phyloP scores from a whole-genome alignment of 2,888 invertebrate species.

The Argynnis bischoffii region DNA sequence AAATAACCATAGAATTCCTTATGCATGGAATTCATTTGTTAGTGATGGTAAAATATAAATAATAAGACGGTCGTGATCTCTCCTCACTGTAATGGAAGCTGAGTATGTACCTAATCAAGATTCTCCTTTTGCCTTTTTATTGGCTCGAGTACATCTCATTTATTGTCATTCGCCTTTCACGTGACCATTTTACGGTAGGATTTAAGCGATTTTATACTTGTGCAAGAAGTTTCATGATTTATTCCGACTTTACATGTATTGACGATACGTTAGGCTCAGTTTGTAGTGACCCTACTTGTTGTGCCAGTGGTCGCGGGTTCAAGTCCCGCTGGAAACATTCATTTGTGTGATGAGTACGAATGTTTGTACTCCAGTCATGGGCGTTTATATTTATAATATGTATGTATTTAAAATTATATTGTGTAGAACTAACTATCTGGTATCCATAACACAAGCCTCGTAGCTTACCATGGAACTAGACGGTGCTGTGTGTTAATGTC shows the following conservation, averaged over 20 bases:
- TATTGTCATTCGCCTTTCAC: conserved; percentile 42
- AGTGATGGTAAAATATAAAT: conserved; percentile 67
- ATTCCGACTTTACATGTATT: conserved; percentile 10
- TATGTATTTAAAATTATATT: no score
- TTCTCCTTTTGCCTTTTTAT: conserved; percentile 62
- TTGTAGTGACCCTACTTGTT: no score
- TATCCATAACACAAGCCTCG: no score
- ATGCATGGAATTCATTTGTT: conserved; percentile 67
- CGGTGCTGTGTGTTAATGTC: no score
- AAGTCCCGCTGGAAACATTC: no score
- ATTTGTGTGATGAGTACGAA: no score
- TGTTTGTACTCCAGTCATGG: no score
- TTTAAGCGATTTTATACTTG: neutral
- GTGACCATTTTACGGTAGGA: conserved; percentile 23
- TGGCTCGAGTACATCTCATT: conserved; percentile 58
- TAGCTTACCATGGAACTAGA: no score
- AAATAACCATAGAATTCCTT: conserved; percentile 47
- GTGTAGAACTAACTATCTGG: no score
- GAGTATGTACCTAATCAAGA: conserved; percentile 74
- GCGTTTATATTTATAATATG: no score
- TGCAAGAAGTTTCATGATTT: neutral
- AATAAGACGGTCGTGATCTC: conserved; percentile 79
- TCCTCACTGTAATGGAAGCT: conserved; percentile 77
- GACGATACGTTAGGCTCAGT: no score
- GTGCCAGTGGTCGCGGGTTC: no score